Evolutionary conservation across 2,888 invertebrate species (phyloP), one percentile per base, ranked within the genome.

Genomic region (Yponomeuta malinellus): DNA sequence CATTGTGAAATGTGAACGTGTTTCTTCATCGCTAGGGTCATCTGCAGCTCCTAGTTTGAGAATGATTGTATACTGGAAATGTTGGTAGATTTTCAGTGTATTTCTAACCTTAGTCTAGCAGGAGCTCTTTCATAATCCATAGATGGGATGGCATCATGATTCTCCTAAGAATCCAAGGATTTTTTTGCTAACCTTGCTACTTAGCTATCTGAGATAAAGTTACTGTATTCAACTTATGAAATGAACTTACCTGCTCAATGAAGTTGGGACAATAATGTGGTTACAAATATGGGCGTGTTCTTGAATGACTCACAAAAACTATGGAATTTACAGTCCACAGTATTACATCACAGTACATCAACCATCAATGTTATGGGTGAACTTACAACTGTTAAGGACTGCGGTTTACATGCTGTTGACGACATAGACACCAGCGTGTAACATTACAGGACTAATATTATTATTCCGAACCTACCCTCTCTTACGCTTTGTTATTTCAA

Each of bases 81-180:
- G 23, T 69, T 15, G 5, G 5, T 43, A 43, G 43, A 59, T 15
- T 59, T 59, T 15, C 52, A 59, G 52, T 59, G 52, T 15, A 15
- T 15, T 59, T 12, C 12, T 59, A 59, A 59, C 52, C 52, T 59
- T 59, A 15, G 4, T 9, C 52, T 52, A 52, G 37, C 4, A 37
- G 43, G 43, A 43, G 43, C 37, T 43, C 43, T 59, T 12, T 15
- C 52, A 59, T 59, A 12, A 59, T 15, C 52, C 43, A 43, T 8
- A 43, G 43, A 43, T 43, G 43, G 43, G 74, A 73, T 73, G 73
- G 76, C 76, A 75, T 75, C 74, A 71, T 72, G 74, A 75, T 74
- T 74, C 73, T 23, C 72, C 72, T 72, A 70, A 43, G 73, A 75
- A 74, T 74, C 74, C 69, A 69, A 69, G 69, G 63, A 69, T 69